Evolutionary conservation across 2,797 vertebrate species (phyloP).

Genomic region (Crenichthys baileyi): DNA sequence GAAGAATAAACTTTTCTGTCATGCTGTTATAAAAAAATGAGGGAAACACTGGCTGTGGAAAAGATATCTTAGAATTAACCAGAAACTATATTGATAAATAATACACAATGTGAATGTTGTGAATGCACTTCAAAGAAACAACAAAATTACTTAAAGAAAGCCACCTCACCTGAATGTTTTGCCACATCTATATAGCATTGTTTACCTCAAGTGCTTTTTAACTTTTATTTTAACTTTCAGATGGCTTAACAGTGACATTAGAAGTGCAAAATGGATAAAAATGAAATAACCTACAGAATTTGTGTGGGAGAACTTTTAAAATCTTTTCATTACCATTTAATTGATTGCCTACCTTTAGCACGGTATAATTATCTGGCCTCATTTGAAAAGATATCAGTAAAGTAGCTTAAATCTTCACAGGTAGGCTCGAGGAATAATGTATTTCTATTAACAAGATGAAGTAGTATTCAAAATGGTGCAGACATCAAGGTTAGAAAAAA

Average conservation of each 20-base stretch:
- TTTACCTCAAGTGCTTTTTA: not conserved
- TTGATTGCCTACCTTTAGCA: constrained; percentile 9
- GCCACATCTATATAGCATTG: no score
- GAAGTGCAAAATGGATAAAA: not conserved
- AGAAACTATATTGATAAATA: not conserved
- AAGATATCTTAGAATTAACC: not conserved
- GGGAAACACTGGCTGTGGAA: not conserved
- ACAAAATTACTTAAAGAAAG: not conserved
- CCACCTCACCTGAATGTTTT: no score
- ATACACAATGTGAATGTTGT: not conserved
- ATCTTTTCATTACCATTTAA: constrained; percentile 7
- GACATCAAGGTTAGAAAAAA: constrained; percentile 38
- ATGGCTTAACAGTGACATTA: not conserved
- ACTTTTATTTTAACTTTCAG: not conserved
- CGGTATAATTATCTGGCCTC: constrained; percentile 29
- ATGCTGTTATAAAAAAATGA: not conserved
- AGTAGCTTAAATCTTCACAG: constrained; percentile 31
- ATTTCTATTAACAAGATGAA: constrained; percentile 20
- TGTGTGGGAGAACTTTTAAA: not conserved
- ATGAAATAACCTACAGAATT: not conserved
- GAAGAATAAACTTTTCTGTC: no score
- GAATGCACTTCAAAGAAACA: not conserved
- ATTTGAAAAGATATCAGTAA: constrained; percentile 32
- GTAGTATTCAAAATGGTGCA: constrained; percentile 7
- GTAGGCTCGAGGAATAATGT: not conserved